Base-by-base conservation (phyloP, 2,888 invertebrate genomes). In the Trissonchulus latispiculum region DNA sequence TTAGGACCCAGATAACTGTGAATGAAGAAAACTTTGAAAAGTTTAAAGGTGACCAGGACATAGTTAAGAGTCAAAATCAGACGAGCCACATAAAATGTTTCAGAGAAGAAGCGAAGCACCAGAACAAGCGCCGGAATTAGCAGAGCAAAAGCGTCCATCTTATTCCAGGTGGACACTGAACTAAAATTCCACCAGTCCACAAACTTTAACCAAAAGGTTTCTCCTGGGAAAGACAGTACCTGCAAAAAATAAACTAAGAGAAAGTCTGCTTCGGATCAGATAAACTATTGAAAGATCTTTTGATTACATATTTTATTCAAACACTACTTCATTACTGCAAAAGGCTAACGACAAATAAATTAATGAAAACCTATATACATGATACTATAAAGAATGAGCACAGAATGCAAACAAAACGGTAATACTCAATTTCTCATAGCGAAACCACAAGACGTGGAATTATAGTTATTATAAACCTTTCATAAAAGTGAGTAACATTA, bases 1-100 rank as follows among this genome's bases (percentile, higher is more conserved):
- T 85, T 85, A 0, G 85, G 85, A 3, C 85, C 85, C 1, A 85
- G 80, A 64, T 80, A 80, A 36, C 80, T 80, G 78, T 82, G 82
- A 36, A 82, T 82, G 32, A 82, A 81, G 79, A 84, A 84, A 36
- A 83, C 77, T 74, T 83, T 80, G 75, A 84, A 80, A 29, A 83
- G 76, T 61, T 83, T 77, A n/a, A 84, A 75, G 76, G 80, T 83
- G 77, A 83, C 82, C 67, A 83, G 76, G 29, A 82, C 79, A 35
- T 81, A 80, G 76, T 82, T 84, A 74, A 84, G 70, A 70, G 82
- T 81, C 77, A 84, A 83, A 32, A 84, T 77, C 18, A 85, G 80
- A 18, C 85, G 78, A 0, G 84, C 83, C 2, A 80, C 79, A 31
- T 80, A 80, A 73, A 84, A 80, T 1, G 75, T 79, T 59, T 62